Evolutionary conservation across 2,113 vertebrate genomes (phyloP), one percentile per base, ranked within the genome.

Genomic region (Epinephelus cyanopodus): DNA sequence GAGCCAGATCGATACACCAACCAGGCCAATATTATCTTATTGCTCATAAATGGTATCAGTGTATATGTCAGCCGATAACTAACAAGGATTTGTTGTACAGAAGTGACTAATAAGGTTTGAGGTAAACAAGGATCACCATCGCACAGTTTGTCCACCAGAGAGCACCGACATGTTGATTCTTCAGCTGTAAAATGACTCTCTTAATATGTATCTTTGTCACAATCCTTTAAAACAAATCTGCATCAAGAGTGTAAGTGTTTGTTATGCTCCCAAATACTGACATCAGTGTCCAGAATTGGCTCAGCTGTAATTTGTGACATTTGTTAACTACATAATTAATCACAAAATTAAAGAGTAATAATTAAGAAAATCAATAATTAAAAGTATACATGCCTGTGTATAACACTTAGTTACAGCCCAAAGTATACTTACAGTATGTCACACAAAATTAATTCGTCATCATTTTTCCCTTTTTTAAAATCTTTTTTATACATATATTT

Each of bases 91-190:
- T 8, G 6, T 10, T 23, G 21, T 4, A 18, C 4, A 27, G n/a
- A 37, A 69, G 8, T 68, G 47, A 27, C 19, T 4, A 56, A 25
- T 7, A 10, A 25, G 15, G 19, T 79, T 56, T 45, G 14, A 29
- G n/a, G 25, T 19, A 6, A 21, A 21, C 6, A 13, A 13, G 18
- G 13, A 9, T 69, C 52, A 19, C 10, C 5, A 58, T 67, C 53
- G 1, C 19, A 19, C 2, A 13, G 64, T 37, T 56, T 63, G 65
- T 75, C 71, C 71, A 75, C 29, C 33, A 74, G 71, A 60, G 79
- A 42, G 79, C 63, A 67, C 42, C n/a, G n/a, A 66, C 23, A 61
- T 7, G 45, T 42, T n/a, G 54, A 11, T 66, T 39, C 52, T 11
- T 25, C 2, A 23, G 10, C 29, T 12, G 25, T 18, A 37, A 56